phyloP scores from a whole-genome alignment of 2,797 vertebrate species.

The Esox lucius region DNA sequence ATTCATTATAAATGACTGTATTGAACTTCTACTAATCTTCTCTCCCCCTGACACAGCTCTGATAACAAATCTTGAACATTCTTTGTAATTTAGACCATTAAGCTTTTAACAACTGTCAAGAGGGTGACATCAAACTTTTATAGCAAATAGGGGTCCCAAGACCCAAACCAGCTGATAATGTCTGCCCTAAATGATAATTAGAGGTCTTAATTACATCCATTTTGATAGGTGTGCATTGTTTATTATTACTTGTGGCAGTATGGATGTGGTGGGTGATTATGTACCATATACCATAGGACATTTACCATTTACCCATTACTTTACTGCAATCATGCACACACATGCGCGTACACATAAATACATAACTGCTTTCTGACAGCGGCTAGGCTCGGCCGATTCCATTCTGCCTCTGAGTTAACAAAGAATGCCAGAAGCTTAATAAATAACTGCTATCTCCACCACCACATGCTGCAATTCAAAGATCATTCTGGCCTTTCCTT shows the following conservation, averaged over 20 bases:
- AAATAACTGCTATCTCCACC: conserved; percentile 63
- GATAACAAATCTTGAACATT: not conserved
- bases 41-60: not conserved
- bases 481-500: conserved; percentile 39
- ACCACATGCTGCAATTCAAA: conserved; percentile 50
- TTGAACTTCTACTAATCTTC: too few relatives aligned
- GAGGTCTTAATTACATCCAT: not conserved
- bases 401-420: conserved; percentile 50
- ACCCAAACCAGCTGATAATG: not conserved
- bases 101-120: not conserved
- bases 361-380: not conserved
- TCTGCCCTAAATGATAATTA: not conserved
- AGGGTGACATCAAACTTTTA: not conserved
- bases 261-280: too few relatives aligned
- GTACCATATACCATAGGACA: too few relatives aligned
- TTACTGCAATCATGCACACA: not conserved
- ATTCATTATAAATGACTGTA: too few relatives aligned
- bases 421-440: conserved; percentile 53
- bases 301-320: too few relatives aligned
- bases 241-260: too few relatives aligned
- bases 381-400: conserved; percentile 27
- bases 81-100: not conserved
- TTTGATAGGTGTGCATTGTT: not conserved
- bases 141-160: not conserved
- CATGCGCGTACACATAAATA: not conserved